These are phyloP conservation scores for Erpobdella octoculata DNA, from an alignment of 2,888 invertebrate genomes.

Conservation along the genomic window DNA sequence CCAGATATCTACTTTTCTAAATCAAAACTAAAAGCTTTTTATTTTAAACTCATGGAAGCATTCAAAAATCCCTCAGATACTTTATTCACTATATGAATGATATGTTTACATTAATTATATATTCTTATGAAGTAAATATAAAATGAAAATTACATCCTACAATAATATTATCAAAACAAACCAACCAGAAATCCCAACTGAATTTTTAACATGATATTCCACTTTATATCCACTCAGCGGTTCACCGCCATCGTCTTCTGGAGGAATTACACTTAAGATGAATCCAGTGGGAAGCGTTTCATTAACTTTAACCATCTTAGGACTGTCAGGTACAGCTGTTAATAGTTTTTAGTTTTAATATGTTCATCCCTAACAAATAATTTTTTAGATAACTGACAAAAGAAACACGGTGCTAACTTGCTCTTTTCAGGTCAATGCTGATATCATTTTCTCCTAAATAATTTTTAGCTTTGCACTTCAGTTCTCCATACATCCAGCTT, in stretches of 20 bases:
- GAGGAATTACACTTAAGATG: constrained; percentile 31
- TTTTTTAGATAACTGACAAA: background rate
- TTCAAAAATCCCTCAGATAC: too few relatives aligned
- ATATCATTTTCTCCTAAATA: constrained; percentile 27
- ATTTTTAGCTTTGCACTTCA: constrained; percentile 34
- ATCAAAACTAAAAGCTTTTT: too few relatives aligned
- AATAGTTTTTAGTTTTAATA: background rate
- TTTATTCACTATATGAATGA: too few relatives aligned
- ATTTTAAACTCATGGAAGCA: too few relatives aligned
- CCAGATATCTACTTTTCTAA: too few relatives aligned
- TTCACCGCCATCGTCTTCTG: constrained; percentile 35
- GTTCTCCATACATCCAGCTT: constrained; percentile 35
- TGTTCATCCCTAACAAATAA: background rate
- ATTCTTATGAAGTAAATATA: too few relatives aligned
- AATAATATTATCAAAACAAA: background rate
- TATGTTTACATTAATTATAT: too few relatives aligned
- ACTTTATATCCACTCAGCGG: constrained; percentile 34
- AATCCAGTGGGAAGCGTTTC: constrained; percentile 32
- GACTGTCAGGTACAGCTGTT: constrained; percentile 33
- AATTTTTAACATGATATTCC: constrained; percentile 29
- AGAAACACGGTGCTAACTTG: constrained; percentile 31
- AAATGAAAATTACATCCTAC: background rate
- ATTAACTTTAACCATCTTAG: constrained; percentile 28
- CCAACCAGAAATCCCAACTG: background rate
- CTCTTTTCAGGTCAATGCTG: constrained; percentile 29